A percentile compares a stretch with the other conserved stretches of the same genome.
phyloP scores from a whole-genome alignment of 2,888 invertebrate genomes.

The Pyrocoelia pectoralis region DNA sequence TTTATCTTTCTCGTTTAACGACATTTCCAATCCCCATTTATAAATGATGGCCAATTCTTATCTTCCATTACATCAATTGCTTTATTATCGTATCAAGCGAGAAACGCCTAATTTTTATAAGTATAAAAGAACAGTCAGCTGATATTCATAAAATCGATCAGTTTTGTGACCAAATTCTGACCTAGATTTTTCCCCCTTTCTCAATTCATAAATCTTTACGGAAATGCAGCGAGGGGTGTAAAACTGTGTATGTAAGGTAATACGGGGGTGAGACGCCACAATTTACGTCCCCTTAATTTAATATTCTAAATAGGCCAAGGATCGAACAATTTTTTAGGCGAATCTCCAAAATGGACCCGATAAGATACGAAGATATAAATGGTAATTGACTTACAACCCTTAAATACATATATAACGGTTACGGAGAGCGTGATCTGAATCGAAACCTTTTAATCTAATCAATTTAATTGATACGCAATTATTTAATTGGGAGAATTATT shows the following conservation, averaged over 20 bases:
- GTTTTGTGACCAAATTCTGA: slow-evolving; percentile 18
- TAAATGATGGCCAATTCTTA: slow-evolving; percentile 50
- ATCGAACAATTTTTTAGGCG: slow-evolving; percentile 2
- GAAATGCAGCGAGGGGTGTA: slow-evolving; percentile 2
- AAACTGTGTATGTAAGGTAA: slow-evolving; percentile 9
- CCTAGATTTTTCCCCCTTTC: slow-evolving; percentile 25
- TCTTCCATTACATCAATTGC: slow-evolving; percentile 35
- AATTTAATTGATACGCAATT: slow-evolving; percentile 22
- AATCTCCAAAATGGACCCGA: slow-evolving; percentile 11
- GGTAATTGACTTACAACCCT: slow-evolving; percentile 18
- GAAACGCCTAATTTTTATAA: neutral
- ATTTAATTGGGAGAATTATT: slow-evolving; percentile 21
- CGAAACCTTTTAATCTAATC: slow-evolving; percentile 6
- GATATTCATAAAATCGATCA: slow-evolving; percentile 24
- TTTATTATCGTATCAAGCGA: slow-evolving; percentile 11
- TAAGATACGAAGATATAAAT: slow-evolving; percentile 8
- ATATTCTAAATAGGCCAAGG: slow-evolving; percentile 19
- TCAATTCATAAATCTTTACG: slow-evolving; percentile 27
- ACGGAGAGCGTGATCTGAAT: slow-evolving; percentile 16
- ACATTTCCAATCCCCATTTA: slow-evolving; percentile 55
- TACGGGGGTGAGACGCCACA: slow-evolving; percentile 8
- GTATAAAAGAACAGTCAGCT: slow-evolving; percentile 13
- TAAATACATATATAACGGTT: slow-evolving; percentile 13
- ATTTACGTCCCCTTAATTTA: slow-evolving; percentile 18
- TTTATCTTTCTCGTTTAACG: slow-evolving; percentile 53